Evolutionary conservation across 2,113 vertebrate species (phyloP).

Genomic region (Leptocoma aspasia): DNA sequence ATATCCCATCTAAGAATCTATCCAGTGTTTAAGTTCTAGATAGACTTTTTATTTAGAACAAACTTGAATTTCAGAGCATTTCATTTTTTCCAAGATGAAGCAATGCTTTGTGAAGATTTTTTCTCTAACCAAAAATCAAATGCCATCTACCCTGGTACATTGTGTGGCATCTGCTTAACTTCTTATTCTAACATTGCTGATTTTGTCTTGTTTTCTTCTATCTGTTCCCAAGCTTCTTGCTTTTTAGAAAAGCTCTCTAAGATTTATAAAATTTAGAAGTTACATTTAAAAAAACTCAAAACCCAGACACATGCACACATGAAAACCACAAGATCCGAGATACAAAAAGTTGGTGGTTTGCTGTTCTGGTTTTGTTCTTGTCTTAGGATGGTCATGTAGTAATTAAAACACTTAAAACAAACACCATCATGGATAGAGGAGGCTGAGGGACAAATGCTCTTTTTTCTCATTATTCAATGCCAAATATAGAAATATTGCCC

Average conservation of each 20-base stretch:
- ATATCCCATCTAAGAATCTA: not conserved
- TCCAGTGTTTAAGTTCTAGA: not conserved
- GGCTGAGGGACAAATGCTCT: not conserved
- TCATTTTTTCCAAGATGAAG: not conserved
- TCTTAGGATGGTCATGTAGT: not conserved
- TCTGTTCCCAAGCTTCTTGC: not conserved
- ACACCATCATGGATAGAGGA: not conserved
- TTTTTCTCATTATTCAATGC: not conserved
- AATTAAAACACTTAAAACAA: not conserved
- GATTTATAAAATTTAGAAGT: not conserved
- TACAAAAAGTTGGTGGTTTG: not conserved
- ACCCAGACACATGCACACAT: fast-evolving
- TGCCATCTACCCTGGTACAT: not conserved
- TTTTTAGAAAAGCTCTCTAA: not conserved
- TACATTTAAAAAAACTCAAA: not conserved
- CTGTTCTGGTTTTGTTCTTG: not conserved
- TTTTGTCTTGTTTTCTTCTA: not conserved
- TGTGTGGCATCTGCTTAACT: not conserved
- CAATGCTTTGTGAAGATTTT: not conserved
- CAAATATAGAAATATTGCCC: not conserved
- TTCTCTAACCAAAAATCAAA: not conserved
- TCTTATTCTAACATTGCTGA: not conserved
- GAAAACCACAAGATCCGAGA: not conserved
- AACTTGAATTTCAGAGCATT: not conserved
- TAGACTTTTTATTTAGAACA: not conserved